Base-by-base conservation (phyloP, 1,140 invertebrate species). In the Leptinotarsa texana region DNA sequence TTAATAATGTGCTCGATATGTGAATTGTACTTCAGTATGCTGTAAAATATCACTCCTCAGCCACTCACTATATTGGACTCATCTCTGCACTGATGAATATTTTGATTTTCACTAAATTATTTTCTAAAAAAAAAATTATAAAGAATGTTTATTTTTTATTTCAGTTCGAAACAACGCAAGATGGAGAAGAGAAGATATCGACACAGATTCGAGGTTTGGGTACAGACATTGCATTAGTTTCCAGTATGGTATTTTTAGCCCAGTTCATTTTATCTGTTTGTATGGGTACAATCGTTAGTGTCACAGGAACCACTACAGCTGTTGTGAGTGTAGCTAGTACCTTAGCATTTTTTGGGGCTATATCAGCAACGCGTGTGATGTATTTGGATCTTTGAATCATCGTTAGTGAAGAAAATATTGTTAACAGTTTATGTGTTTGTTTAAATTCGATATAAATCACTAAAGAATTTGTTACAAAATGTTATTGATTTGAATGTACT, bases 201-300 rank as follows among this genome's bases (percentile, higher is more conserved):
- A 84, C 82, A 47, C 88, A 90, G 76, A 87, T 93, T 1, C 90
- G 97, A 15, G 97, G 97, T 2, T 87, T 98, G 11, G 97, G 97
- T 2, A 98, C 97, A 0, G 96, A 98, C 83, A 90, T 98, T 0
- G 96, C 96, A 1, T 92, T 98, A 72, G 93, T 98, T 22, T 96
- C 95, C 78, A 95, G 93, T 79, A 98, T 97, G 94, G 96, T 98
- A 2, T 98, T 98, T 85, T 88, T 98, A 61, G 96, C 96, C 1
- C 97, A 98, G 86, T 96, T 98, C 79, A 87, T 95, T 13, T 87
- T 98, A 3, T 97, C 96, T 0, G 88, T 94, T 62, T 92, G 91
- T 77, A 93, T 98, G 88, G 96, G 97, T 0, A 91, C 91, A 5
- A 93, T 98, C 63, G 92, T 98, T 1, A 91, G 90, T 62, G 83